A percentile compares a stretch with the other conserved stretches of the same genome.
phyloP scores from a whole-genome alignment of 2,113 vertebrate species.

The Brevimyrus niger region DNA sequence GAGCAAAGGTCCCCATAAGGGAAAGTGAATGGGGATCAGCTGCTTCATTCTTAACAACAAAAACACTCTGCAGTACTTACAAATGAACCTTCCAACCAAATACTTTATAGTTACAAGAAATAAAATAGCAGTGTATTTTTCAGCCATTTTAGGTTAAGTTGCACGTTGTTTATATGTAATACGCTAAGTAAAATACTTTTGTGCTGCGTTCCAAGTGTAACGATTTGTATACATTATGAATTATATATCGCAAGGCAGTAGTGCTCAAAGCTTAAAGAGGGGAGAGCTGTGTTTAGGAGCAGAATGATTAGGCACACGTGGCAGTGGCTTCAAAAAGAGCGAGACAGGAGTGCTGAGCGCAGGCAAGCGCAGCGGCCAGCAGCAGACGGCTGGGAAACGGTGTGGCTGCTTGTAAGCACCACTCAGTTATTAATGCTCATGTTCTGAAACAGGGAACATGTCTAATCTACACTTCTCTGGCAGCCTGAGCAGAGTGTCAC shows the following conservation, averaged over 20 bases:
- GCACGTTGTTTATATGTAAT: neutral
- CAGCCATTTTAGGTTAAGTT: neutral
- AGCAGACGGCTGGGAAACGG: neutral
- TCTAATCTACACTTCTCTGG: slow-evolving; percentile 25
- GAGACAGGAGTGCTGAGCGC: slow-evolving; percentile 21
- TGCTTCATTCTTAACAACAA: neutral
- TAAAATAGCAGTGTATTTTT: neutral
- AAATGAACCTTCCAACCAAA: neutral
- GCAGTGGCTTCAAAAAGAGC: neutral
- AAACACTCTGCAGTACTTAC: neutral
- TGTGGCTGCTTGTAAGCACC: slow-evolving; percentile 40
- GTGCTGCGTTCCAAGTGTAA: neutral
- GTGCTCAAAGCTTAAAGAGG: slow-evolving; percentile 19
- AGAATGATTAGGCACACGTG: neutral
- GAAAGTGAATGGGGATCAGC: neutral
- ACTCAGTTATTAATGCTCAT: slow-evolving; percentile 50
- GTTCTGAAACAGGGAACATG: slow-evolving; percentile 32
- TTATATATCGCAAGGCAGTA: slow-evolving; percentile 24
- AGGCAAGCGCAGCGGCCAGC: neutral
- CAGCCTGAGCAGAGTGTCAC: slow-evolving; percentile 62
- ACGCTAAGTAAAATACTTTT: slow-evolving; percentile 1
- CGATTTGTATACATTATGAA: slow-evolving; percentile 20
- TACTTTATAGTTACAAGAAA: neutral
- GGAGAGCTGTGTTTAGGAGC: slow-evolving; percentile 18
- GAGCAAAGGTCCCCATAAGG: slow-evolving; percentile 49